These are phyloP conservation scores for Chironex yamaguchii DNA, from an alignment of 30 jellyfish, hydroid and myxozoan species.

Conservation along the genomic window DNA sequence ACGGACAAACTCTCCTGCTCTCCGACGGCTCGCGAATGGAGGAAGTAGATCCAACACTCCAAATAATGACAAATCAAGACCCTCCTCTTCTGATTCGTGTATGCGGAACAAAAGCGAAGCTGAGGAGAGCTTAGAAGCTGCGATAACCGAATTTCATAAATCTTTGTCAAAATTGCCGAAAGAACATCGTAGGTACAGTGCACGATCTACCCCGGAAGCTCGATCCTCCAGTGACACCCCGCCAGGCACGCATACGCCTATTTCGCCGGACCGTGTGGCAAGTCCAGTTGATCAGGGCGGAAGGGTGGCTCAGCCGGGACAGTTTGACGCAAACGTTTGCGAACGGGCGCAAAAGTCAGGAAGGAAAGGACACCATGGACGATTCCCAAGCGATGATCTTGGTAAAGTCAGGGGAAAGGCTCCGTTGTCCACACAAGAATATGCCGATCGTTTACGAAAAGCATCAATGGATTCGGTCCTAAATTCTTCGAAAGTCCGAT, in stretches of 20 bases:
- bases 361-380: not conserved
- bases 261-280: slow-evolving; percentile 11
- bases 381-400: not conserved
- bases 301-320: not conserved
- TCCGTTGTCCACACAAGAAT: not conserved
- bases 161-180: slow-evolving; percentile 84
- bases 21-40: not conserved
- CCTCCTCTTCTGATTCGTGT: slow-evolving; percentile 30
- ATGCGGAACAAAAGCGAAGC: slow-evolving; percentile 95
- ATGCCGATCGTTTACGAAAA: slow-evolving; percentile 6
- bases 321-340: not conserved
- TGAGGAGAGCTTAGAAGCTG: slow-evolving; percentile 97
- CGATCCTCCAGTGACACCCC: slow-evolving; percentile 3
- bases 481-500: slow-evolving; percentile 45
- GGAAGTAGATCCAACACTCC: not conserved
- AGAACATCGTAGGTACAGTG: not conserved
- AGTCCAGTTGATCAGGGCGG: not conserved
- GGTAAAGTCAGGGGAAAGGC: too few relatives aligned
- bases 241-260: slow-evolving; percentile 36
- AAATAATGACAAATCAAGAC: not conserved
- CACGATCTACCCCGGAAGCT: not conserved
- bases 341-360: not conserved
- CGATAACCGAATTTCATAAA: slow-evolving; percentile 86
- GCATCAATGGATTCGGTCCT: slow-evolving; percentile 55
- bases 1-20: not conserved